These are phyloP conservation scores for Ophraella communa DNA, from an alignment of 2,888 invertebrate species.

Conservation along the genomic window DNA sequence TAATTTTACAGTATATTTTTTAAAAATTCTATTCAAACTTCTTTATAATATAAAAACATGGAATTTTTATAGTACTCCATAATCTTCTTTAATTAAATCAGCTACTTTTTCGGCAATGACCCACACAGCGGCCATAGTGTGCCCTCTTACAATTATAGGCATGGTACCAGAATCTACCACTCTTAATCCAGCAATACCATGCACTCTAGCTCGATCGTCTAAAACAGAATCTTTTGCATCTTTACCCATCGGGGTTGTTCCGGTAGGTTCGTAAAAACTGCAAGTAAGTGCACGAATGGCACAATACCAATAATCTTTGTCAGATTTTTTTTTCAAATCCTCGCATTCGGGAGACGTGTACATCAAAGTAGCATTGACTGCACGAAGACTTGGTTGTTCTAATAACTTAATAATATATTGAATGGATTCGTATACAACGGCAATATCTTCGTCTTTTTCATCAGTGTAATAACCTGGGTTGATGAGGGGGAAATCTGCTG, in stretches of 20 bases:
- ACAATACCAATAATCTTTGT: conserved; percentile 60
- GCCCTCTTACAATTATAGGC: conserved; percentile 62
- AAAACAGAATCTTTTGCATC: conserved; percentile 62
- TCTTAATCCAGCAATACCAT: conserved; percentile 61
- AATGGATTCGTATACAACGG: conserved; percentile 68
- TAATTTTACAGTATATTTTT: not conserved
- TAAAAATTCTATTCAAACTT: not conserved
- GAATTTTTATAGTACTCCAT: not conserved
- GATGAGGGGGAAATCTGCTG: conserved; percentile 48
- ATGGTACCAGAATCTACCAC: conserved; percentile 65
- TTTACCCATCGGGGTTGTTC: conserved; percentile 65
- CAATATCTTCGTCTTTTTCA: conserved; percentile 62
- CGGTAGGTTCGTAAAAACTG: conserved; percentile 61
- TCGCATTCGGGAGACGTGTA: conserved; percentile 61
- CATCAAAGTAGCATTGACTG: conserved; percentile 63
- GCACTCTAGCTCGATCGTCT: conserved; percentile 61
- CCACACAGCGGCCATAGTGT: conserved; percentile 62
- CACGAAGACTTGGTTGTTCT: conserved; percentile 65
- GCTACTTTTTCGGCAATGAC: conserved; percentile 66
- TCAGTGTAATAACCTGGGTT: conserved; percentile 42
- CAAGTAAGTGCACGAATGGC: conserved; percentile 58
- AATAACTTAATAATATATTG: conserved; percentile 48
- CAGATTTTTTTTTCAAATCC: conserved; percentile 47
- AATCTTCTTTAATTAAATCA: conserved; percentile 57
- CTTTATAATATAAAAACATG: not conserved